Percentiles rank a stretch among this genome's conserved stretches.
These are phyloP conservation scores for Diphyllodes magnificus DNA, from an alignment of 2,113 vertebrate genomes.

Conservation along the genomic window DNA sequence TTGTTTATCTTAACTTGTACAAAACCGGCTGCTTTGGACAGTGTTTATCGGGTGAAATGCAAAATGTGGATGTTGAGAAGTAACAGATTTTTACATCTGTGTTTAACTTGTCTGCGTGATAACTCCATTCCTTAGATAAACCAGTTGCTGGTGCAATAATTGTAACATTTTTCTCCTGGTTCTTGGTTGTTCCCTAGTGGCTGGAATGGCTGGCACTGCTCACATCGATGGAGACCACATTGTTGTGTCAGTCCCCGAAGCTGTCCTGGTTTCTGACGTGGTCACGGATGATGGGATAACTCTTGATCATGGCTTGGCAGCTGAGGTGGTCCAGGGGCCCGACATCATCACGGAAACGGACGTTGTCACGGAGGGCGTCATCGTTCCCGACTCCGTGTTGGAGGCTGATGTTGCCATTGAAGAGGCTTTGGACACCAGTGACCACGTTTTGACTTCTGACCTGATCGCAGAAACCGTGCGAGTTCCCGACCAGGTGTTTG, in stretches of 20 bases:
- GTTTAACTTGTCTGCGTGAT: not conserved
- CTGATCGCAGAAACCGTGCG: slow-evolving; percentile 80
- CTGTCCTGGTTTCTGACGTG: slow-evolving; percentile 93
- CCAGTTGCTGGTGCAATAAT: not conserved
- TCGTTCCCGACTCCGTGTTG: slow-evolving; percentile 87
- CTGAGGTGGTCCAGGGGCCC: slow-evolving; percentile 88
- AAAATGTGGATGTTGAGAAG: not conserved
- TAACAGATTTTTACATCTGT: not conserved
- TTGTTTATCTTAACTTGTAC: not conserved
- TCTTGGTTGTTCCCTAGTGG: slow-evolving; percentile 75
- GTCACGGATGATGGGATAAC: slow-evolving; percentile 94
- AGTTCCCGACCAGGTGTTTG: slow-evolving; percentile 91
- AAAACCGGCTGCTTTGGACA: not conserved
- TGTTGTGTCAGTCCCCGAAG: slow-evolving; percentile 95
- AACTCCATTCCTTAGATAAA: not conserved
- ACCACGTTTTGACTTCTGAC: slow-evolving; percentile 86
- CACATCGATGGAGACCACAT: slow-evolving; percentile 98
- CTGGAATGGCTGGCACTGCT: slow-evolving; percentile 95
- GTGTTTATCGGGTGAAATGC: not conserved
- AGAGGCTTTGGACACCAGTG: slow-evolving; percentile 83
- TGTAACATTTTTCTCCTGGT: slow-evolving; percentile 47
- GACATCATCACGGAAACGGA: slow-evolving; percentile 84
- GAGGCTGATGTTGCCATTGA: slow-evolving; percentile 92
- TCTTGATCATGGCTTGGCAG: slow-evolving; percentile 88
- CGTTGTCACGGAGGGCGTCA: slow-evolving; percentile 85